Evolutionary conservation across 2,888 invertebrate genomes (phyloP).

Genomic region (Ernsta delagoae): DNA sequence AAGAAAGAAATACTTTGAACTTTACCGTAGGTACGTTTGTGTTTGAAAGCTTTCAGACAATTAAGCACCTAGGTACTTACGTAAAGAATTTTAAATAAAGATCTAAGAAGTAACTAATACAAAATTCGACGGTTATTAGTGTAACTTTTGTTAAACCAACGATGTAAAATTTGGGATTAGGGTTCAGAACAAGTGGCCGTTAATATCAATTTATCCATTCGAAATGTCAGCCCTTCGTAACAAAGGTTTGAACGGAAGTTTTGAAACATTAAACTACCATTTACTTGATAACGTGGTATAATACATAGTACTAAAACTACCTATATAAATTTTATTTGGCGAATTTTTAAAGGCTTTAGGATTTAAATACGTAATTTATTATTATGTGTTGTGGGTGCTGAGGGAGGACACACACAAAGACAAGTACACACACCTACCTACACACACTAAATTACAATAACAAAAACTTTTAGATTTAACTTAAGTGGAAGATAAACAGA

Average conservation of each 20-base stretch:
- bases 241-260: slow-evolving; percentile 34
- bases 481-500: too few species aligned
- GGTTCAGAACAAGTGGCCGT: slow-evolving; percentile 19
- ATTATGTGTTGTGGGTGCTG: too few species aligned
- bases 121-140: background rate
- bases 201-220: slow-evolving; percentile 34
- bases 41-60: slow-evolving; percentile 26
- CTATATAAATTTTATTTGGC: too few species aligned
- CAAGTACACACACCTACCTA: too few species aligned
- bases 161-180: slow-evolving; percentile 9
- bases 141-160: background rate
- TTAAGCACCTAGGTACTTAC: background rate
- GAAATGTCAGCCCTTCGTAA: slow-evolving; percentile 31
- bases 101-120: background rate
- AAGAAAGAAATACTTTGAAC: slow-evolving; percentile 11
- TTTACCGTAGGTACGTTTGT: too few species aligned
- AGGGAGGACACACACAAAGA: too few species aligned
- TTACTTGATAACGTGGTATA: background rate
- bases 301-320: too few species aligned
- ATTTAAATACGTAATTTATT: too few species aligned
- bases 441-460: too few species aligned
- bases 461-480: too few species aligned
- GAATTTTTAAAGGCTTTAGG: too few species aligned
- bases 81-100: background rate
- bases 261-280: slow-evolving; percentile 25